Evolutionary conservation across 2,888 invertebrate species (phyloP), one percentile per base, ranked within the genome.

Genomic region (Agriotes lineatus): DNA sequence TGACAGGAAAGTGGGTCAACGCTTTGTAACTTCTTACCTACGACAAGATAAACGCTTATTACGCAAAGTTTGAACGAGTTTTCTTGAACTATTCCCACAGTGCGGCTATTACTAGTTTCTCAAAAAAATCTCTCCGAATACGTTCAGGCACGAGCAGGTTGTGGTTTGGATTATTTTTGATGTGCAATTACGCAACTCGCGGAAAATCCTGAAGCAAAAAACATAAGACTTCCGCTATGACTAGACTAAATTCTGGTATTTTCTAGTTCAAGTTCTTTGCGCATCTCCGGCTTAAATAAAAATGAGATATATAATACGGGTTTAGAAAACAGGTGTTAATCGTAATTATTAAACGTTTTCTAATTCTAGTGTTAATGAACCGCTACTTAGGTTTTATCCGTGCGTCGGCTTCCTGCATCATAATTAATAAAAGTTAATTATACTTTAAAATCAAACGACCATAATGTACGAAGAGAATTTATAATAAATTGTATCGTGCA

Each of bases 41-140:
- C 35, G 2, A 19, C 30, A n/a, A 19, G 33, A 19, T 9, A 33
- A 25, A 52, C 20, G 10, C 12, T 52, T 52, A 52, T 52, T 52
- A 52, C 35, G 52, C 33, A 52, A 48, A 33, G 33, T 52, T 30
- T 52, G 18, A 52, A 52, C 52, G n/a, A 50, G 50, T 50, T 50
- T 33, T 50, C 10, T n/a, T 16, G n/a, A 19, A 33, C 52, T 52
- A 16, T 52, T 52, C 52, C 16, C 52, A 52, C 52, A 52, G 18
- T 52, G 18, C 19, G 22, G 6, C 7, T 10, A 22, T 18, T 48
- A 48, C 48, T 10, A 22, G 48, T 48, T 48, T 48, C 1, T 25
- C 12, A 22, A 48, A 48, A 48, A 14, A 22, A 48, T 9, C 6
- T 22, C 22, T 48, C 5, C n/a, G n/a, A 20, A 12, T 48, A 9